Base-by-base conservation (phyloP, 1,140 invertebrate species). In the Battus philenor region DNA sequence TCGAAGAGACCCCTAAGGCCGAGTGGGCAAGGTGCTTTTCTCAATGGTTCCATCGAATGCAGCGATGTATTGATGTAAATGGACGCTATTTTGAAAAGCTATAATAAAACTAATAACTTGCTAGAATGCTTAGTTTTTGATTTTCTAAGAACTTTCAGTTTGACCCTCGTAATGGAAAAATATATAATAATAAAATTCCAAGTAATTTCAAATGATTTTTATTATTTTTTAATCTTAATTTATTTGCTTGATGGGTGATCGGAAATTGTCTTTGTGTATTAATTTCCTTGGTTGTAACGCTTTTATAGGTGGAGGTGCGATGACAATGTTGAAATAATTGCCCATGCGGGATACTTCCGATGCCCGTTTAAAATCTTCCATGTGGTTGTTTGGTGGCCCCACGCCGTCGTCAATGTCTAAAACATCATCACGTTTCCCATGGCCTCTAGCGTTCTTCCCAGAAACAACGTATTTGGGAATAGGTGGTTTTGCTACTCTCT, bases 311-410 rank as follows among this genome's bases (percentile, higher is more conserved):
- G 79, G 77, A 3, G 79, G 79, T 0, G 80, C 80, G n/a, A 84
- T 84, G 1, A 84, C 80, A 8, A 84, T 81, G 32, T 84, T 81
- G 52, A 84, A 84, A 44, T 82, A 85, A 46, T 85, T 85, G 8
- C 78, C 78, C 76, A 81, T 79, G 33, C 76, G 59, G 0, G 78
- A 78, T 3, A 79, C 34, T 20, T 80, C 81, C 2, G 63, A 56
- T 0, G 60, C 33, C 29, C 57, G 50, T 44, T 77, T 78, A n/a
- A 50, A 46, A 0, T 71, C 69, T 9, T 74, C 68, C 1, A 58
- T 36, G 44, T 61, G 67, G 44, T 54, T 57, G 36, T 44, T 49
- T 4, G 55, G 31, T 12, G 45, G 18, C n/a, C 16, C 43, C 3
- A 67, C 67, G 29, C 41, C 59, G 7, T 73, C 74, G 8, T 39